A percentile compares a stretch with the other conserved stretches of the same genome.
Evolutionary conservation across 2,797 vertebrate species (phyloP).

Genomic region (Gallirallus australis): DNA sequence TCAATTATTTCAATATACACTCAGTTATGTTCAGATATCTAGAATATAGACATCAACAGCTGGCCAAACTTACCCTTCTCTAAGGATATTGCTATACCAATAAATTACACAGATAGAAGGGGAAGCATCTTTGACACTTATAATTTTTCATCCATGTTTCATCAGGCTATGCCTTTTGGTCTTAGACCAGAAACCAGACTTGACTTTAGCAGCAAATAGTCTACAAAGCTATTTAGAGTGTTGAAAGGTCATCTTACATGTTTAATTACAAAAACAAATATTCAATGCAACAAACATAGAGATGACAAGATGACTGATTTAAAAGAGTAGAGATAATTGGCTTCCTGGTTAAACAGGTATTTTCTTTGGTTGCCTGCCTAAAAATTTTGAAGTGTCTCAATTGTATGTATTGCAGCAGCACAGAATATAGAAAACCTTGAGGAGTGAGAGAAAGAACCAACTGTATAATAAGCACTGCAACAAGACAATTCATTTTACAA

Average conservation of each 20-base stretch:
- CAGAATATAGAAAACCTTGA: not conserved
- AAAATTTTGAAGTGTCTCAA: not conserved
- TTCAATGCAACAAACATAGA: not conserved
- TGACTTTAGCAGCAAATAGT: not conserved
- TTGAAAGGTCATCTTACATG: not conserved
- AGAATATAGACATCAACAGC: not conserved
- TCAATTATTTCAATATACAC: not conserved
- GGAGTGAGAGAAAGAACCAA: not conserved
- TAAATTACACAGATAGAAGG: not conserved
- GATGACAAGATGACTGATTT: not conserved
- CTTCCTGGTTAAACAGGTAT: not conserved
- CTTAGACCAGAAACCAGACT: not conserved
- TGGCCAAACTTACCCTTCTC: not conserved
- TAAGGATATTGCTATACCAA: not conserved
- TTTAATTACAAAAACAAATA: not conserved
- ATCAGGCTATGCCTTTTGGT: not conserved
- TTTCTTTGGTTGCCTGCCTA: not conserved
- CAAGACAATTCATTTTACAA: not conserved
- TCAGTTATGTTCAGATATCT: not conserved
- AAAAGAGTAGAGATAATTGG: not conserved
- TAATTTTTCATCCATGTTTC: not conserved
- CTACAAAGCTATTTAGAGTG: not conserved
- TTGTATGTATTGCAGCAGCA: accelerated
- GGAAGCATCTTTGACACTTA: not conserved
- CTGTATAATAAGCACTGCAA: not conserved